Evolutionary conservation across 1,140 invertebrate genomes (phyloP).

Genomic region (Diorhabda elongata): DNA sequence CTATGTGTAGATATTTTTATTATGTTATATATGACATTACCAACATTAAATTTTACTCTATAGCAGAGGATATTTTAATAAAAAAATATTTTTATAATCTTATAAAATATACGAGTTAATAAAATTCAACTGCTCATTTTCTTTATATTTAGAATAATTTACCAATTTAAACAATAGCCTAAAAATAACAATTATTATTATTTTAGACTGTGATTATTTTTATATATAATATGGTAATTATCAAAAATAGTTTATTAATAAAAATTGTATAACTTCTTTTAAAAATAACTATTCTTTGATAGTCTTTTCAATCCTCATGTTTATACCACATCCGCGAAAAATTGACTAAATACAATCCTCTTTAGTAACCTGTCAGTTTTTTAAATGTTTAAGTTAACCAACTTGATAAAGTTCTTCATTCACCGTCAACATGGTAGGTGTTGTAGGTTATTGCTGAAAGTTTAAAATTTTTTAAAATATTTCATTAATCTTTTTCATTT

Average conservation of each 20-base stretch:
- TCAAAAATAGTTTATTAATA: neutral
- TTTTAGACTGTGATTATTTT: too few relatives aligned
- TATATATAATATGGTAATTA: neutral
- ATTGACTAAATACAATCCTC: neutral
- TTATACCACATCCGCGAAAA: neutral
- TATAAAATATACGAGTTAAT: too few relatives aligned
- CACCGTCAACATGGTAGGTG: neutral
- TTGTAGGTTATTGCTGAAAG: neutral
- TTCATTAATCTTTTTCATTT: neutral
- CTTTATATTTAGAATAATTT: too few relatives aligned
- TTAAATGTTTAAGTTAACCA: neutral
- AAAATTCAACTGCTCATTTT: too few relatives aligned
- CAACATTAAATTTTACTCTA: too few relatives aligned
- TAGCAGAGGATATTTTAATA: too few relatives aligned
- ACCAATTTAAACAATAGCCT: too few relatives aligned
- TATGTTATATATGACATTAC: too few relatives aligned
- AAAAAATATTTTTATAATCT: too few relatives aligned
- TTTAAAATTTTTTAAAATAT: conserved; percentile 6
- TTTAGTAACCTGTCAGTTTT: neutral
- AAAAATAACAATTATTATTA: too few relatives aligned
- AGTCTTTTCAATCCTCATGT: too few relatives aligned
- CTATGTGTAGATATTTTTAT: too few relatives aligned
- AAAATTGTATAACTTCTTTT: neutral
- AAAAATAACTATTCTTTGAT: neutral
- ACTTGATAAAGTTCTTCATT: neutral